These are phyloP conservation scores for Seriola quinqueradiata DNA, from an alignment of 2,113 vertebrate species.

Conservation along the genomic window DNA sequence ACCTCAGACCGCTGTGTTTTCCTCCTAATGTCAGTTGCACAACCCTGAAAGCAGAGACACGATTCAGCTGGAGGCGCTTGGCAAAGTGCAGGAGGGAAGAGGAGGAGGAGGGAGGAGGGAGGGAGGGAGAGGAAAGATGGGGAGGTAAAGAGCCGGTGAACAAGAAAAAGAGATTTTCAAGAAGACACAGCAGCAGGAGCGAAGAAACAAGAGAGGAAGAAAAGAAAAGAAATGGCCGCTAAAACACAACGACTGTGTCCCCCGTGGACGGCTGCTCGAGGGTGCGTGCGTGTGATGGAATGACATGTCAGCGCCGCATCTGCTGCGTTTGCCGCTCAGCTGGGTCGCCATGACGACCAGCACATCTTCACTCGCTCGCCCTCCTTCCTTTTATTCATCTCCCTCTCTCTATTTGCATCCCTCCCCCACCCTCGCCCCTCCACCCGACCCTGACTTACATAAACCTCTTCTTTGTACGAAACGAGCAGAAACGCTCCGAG, in stretches of 20 bases:
- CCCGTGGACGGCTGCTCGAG: constrained; percentile 10
- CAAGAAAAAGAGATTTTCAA: constrained; percentile 44
- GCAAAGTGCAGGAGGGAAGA: constrained; percentile 30
- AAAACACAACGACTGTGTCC: constrained; percentile 7
- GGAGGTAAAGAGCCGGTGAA: constrained; percentile 39
- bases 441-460: constrained; percentile 61
- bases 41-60: constrained; percentile 40
- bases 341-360: constrained; percentile 72
- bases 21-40: constrained; percentile 9
- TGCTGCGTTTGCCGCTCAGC: constrained; percentile 70
- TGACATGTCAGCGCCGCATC: constrained; percentile 69
- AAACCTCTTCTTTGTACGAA: constrained; percentile 65
- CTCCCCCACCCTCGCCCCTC: constrained; percentile 1
- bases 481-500: constrained; percentile 30
- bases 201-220: background rate
- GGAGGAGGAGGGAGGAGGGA: background rate
- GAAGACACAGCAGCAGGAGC: constrained; percentile 29
- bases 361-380: constrained; percentile 55
- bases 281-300: constrained; percentile 64
- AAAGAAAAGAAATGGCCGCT: constrained; percentile 22
- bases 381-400: constrained; percentile 26
- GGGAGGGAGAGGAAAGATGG: background rate
- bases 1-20: background rate
- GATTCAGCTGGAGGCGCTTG: constrained; percentile 62
- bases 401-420: constrained; percentile 7